A percentile compares a stretch with the other conserved stretches of the same genome.
Evolutionary conservation across 2,888 invertebrate species (phyloP).

Genomic region (Drosophila leonis): DNA sequence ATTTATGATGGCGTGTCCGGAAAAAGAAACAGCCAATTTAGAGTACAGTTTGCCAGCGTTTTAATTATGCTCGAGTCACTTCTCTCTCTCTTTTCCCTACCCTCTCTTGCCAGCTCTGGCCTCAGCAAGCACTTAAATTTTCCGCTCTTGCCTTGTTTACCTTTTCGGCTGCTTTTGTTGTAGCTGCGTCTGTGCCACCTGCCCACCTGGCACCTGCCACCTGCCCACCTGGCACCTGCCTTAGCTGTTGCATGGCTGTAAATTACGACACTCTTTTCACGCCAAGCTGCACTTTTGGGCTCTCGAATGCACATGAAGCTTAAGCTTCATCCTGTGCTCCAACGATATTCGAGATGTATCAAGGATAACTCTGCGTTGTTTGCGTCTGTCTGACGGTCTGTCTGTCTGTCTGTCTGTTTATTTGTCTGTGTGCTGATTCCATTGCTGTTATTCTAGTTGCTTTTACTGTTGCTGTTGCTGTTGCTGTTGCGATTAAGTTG

Average conservation of each 20-base stretch:
- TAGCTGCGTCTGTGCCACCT: constrained; percentile 24
- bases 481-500: constrained; percentile 67
- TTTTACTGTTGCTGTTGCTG: constrained; percentile 19
- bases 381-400: constrained; percentile 21
- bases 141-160: constrained; percentile 36
- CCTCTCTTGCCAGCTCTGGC: not conserved
- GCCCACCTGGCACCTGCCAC: constrained; percentile 25
- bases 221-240: constrained; percentile 6
- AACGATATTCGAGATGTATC: constrained; percentile 39
- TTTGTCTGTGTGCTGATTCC: constrained; percentile 45
- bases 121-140: constrained; percentile 8
- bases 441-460: constrained; percentile 21
- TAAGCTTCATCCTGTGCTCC: constrained; percentile 15
- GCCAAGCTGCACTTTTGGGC: constrained; percentile 73
- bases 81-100: not conserved
- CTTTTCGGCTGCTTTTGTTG: constrained; percentile 29
- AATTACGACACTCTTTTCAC: constrained; percentile 75
- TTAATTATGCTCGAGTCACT: constrained; percentile 59
- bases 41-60: constrained; percentile 47
- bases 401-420: constrained; percentile 17
- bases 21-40: constrained; percentile 59
- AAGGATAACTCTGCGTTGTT: constrained; percentile 38
- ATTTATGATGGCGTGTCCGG: constrained; percentile 47
- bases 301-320: constrained; percentile 35
- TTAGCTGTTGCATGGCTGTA: constrained; percentile 51